Percentiles rank a stretch among this genome's conserved stretches.
These are phyloP conservation scores for Typhlichthys subterraneus DNA, from an alignment of 2,797 vertebrate genomes.

Conservation along the genomic window DNA sequence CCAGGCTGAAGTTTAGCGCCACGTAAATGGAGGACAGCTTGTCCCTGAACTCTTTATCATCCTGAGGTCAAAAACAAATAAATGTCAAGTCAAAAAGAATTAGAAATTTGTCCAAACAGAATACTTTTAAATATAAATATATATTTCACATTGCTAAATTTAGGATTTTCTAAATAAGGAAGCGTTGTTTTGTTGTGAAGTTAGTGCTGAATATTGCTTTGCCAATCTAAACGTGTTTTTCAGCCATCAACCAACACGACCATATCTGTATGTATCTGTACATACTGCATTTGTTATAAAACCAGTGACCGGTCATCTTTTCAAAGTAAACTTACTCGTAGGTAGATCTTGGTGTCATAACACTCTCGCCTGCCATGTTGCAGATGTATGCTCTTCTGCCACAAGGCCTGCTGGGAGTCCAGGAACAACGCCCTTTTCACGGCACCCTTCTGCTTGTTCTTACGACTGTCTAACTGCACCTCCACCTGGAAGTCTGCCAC, in stretches of 20 bases:
- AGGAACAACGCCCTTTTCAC: constrained; percentile 85
- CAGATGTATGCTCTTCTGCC: constrained; percentile 73
- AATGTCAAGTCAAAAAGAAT: not conserved
- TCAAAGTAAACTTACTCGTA: constrained; percentile 73
- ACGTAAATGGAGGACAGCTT: constrained; percentile 91
- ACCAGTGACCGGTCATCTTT: not conserved
- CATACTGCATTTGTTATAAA: too few relatives aligned
- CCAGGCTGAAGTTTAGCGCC: constrained; percentile 87
- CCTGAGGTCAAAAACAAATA: constrained; percentile 69
- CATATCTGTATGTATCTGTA: not conserved
- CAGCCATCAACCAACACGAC: not conserved
- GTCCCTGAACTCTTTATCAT: constrained; percentile 91
- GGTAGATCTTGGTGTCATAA: constrained; percentile 84
- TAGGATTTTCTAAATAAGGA: too few relatives aligned
- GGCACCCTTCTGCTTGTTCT: constrained; percentile 85
- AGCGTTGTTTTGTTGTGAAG: too few relatives aligned
- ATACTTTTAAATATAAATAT: too few relatives aligned
- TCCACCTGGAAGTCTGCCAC: constrained; percentile 86
- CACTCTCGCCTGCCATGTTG: constrained; percentile 77
- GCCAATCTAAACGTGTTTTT: too few relatives aligned
- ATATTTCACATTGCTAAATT: too few relatives aligned
- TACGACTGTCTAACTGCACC: constrained; percentile 85
- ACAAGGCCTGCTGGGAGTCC: constrained; percentile 77
- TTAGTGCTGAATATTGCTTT: too few relatives aligned
- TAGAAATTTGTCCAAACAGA: not conserved